Evolutionary conservation across 2,888 invertebrate genomes (phyloP).

Genomic region (Lamellibrachia satsuma): DNA sequence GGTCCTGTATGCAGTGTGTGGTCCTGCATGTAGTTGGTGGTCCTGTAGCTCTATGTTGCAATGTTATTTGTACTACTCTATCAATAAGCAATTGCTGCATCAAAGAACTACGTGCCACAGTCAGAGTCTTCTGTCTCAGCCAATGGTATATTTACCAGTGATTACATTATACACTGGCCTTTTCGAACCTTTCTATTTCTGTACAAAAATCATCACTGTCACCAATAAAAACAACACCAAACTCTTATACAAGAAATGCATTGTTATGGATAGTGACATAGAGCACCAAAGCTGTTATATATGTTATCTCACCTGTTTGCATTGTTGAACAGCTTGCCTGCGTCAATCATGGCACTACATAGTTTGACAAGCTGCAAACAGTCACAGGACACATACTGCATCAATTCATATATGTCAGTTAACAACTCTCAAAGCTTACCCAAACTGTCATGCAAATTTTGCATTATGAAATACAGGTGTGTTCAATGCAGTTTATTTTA

Average conservation of each 20-base stretch:
- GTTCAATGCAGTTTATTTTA: background rate
- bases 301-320: constrained; percentile 81
- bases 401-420: background rate
- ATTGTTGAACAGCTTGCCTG: constrained; percentile 89
- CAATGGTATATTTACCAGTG: no score
- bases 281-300: background rate
- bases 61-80: background rate
- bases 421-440: background rate
- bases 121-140: no score
- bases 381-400: constrained; percentile 20
- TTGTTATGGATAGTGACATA: background rate
- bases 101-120: no score
- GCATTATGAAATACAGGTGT: no score
- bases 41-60: background rate
- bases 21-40: no score
- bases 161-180: no score
- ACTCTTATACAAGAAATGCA: background rate
- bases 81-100: background rate
- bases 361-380: constrained; percentile 77
- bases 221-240: background rate
- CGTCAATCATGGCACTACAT: constrained; percentile 88
- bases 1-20: no score
- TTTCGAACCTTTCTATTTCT: background rate
- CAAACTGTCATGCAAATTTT: background rate
- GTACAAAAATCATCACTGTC: background rate